Base-by-base conservation (phyloP, 2,113 vertebrate species). In the Pipa parva region DNA sequence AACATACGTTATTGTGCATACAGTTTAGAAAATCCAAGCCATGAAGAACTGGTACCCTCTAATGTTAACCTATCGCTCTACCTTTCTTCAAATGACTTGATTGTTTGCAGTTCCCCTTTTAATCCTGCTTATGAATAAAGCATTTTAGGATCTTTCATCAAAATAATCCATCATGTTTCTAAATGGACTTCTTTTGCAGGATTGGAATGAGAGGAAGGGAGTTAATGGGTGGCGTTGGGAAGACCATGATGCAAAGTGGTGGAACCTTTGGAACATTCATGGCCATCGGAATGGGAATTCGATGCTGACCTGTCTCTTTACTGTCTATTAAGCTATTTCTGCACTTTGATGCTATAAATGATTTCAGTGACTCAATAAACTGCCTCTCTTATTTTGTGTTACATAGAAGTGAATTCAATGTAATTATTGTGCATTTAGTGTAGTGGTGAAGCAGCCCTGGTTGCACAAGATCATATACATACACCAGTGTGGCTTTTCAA, bases 161-260 rank as follows among this genome's bases (percentile, higher is more conserved):
- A n/a, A n/a, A n/a, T n/a, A n/a, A n/a, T n/a, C n/a, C n/a, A n/a
- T n/a, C n/a, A n/a, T n/a, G n/a, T n/a, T n/a, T n/a, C n/a, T n/a
- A n/a, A n/a, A n/a, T n/a, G n/a, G n/a, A n/a, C 64, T n/a, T n/a
- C n/a, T 75, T 1, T 75, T 69, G 46, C 77, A 99, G 96, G 91
- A 85, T 97, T 18, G 96, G 96, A 61, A 96, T 99, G 97, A 90
- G 97, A 52, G 95, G 95, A 78, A 85, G 97, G 74, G 97, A 99
- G 79, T 88, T 99, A 79, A 92, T 99, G 91, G 93, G 94, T 21
- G 97, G 96, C 63, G 92, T 99, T 56, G 96, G 96, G 49, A 99
- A 97, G 87, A 98, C 96, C 22, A 99, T 98, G 97, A 91, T 98
- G 94, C 95, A 99, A 62, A 99, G 97, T 1, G 95, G 97, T 1